Evolutionary conservation across 2,113 vertebrate species (phyloP), one percentile per base, ranked within the genome.

Genomic region (Bujurquina vittata): DNA sequence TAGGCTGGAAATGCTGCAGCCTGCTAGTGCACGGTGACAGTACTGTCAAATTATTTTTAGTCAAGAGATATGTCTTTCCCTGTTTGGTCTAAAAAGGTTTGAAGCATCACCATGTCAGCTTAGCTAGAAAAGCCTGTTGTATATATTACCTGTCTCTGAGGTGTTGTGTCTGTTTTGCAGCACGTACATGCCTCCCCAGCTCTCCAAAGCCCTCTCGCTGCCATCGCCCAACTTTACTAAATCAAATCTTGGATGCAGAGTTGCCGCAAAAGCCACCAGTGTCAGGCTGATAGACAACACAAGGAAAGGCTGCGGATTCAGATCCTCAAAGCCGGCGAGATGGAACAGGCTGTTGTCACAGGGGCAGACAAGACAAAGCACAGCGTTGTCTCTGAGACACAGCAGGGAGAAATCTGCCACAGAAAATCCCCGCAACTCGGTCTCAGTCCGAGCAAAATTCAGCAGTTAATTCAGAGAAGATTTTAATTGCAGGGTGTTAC

Each of bases 401-500:
- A 81, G 84, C 80, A 7, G 81, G 82, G 80, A 81, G 77, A 79
- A 79, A 82, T 74, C 79, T 65, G 59, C 79, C 76, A 65, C 69
- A 79, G 65, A 73, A 80, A 81, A 67, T 55, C 79, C 72, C 2
- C 20, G 61, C 18, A 77, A 86, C 81, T 9, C 69, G 81, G 60
- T 88, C 46, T 88, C 73, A 77, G 87, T 80, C 85, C 15, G 56
- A 75, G 67, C 55, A 57, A 84, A 90, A 81, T 79, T 67, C 79
- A 74, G 76, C 72, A 89, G 87, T 91, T 86, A 85, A 89, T 92
- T 92, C 87, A 55, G 87, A 93, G 86, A 84, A 81, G 82, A 87
- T 80, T 29, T 57, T 54, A 35, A 63, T 77, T 54, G 77, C 20
- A 1, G 72, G 65, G 78, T 35, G 63, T 81, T 69, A 59, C 23